phyloP scores from a whole-genome alignment of 1,140 invertebrate species.

The Brachionus manjavacas region DNA sequence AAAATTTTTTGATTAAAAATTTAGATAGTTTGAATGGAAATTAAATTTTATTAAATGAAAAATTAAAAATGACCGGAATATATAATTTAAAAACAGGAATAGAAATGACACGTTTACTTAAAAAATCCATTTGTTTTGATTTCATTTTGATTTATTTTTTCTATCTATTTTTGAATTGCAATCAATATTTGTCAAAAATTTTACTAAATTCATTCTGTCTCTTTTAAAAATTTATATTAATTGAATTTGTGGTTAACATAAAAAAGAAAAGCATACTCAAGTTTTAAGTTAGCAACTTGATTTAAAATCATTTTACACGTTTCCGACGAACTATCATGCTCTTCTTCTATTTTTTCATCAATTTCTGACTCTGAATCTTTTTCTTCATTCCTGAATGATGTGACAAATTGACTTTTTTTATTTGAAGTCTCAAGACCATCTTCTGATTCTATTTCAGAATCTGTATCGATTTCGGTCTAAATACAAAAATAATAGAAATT shows the following conservation, averaged over 20 bases:
- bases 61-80: background rate
- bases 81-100: background rate
- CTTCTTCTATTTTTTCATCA: background rate
- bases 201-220: conserved; percentile 18
- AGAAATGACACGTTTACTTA: too few relatives aligned
- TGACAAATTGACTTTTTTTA: conserved; percentile 8
- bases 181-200: conserved; percentile 22
- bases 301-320: conserved; percentile 10
- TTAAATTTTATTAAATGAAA: background rate
- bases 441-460: background rate
- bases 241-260: too few relatives aligned
- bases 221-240: background rate
- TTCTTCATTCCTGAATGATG: background rate
- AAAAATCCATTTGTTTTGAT: background rate
- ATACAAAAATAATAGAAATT: too few relatives aligned
- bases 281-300: background rate
- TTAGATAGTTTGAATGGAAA: too few relatives aligned
- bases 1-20: too few relatives aligned
- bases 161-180: background rate
- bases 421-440: background rate
- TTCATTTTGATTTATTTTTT: background rate
- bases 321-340: background rate
- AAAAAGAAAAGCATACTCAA: background rate
- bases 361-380: background rate
- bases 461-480: background rate